Base-by-base conservation (phyloP, 2,888 invertebrate species). In the Saturnia japonica region DNA sequence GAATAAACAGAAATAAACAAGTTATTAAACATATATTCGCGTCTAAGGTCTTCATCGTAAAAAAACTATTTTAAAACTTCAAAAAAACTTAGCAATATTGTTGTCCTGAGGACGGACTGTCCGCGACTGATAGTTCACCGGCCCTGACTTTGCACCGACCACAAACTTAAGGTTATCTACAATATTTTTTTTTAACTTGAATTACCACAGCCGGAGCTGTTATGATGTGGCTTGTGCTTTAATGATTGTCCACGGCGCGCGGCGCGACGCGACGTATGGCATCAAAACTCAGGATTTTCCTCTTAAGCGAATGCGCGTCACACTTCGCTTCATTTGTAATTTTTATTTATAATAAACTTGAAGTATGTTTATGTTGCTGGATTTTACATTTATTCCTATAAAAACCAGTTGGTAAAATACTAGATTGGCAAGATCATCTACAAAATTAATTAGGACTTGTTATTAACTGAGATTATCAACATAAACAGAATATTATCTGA, bases 101-200 rank as follows among this genome's bases (percentile, higher is more conserved):
- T 79, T 79, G 74, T 75, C 80, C 75, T 74, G 76, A 70, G 81
- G 80, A 83, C 85, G 82, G 86, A 74, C 80, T 73, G 83, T 78
- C 76, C 77, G 73, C 85, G 84, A 90, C 89, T 89, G 88, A 85
- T 83, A 81, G 80, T 76, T 78, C 76, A 75, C 80, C 79, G 85
- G 77, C 87, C 84, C 84, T 84, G 85, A 82, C 84, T 86, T 80
- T 81, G 81, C 78, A 79, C 76, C 79, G 77, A 81, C 79, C 82
- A 76, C 77, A 80, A 82, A 82, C 81, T 77, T 82, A 85, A 88
- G 88, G 89, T 89, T 89, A 90, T 88, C 88, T 86, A 86, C 86
- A 83, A 82, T 82, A 82, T 81, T 80, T 78, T 34, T n/a, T 34
- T 83, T 82, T 82, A 85, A 83, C 79, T 72, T 77, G 77, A 81